These are phyloP conservation scores for Pachliopta kotzebuea DNA, from an alignment of 2,888 invertebrate genomes.

Conservation along the genomic window DNA sequence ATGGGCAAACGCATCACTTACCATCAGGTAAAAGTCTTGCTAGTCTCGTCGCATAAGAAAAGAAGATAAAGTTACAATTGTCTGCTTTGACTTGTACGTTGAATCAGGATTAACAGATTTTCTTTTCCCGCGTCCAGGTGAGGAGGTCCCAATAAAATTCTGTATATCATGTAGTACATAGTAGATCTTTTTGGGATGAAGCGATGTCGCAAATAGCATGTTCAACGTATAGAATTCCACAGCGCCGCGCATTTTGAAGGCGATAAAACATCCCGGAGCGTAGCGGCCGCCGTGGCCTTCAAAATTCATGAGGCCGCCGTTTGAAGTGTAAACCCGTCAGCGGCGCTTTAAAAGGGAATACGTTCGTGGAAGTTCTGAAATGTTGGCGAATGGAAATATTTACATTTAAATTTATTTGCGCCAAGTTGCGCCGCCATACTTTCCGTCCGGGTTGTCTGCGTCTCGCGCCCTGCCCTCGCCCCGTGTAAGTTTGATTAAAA, in stretches of 20 bases:
- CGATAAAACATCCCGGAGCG: conserved; percentile 41
- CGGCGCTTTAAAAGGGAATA: conserved; percentile 50
- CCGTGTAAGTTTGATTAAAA: conserved; percentile 27
- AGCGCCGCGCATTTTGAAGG: conserved; percentile 34
- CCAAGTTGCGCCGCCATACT: conserved; percentile 24
- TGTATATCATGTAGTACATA: too few species aligned
- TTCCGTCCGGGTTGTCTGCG: conserved; percentile 15
- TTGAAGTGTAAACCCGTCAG: conserved; percentile 55
- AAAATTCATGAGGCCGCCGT: conserved; percentile 64
- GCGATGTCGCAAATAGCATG: conserved; percentile 3
- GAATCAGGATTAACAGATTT: too few species aligned
- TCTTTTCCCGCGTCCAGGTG: too few species aligned
- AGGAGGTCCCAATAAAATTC: too few species aligned
- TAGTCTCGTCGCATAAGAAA: too few species aligned
- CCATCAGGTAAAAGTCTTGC: too few species aligned
- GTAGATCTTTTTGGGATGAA: neutral
- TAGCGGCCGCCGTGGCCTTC: conserved; percentile 40
- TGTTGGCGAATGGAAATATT: conserved; percentile 40
- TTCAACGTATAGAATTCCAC: neutral
- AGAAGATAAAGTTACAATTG: too few species aligned
- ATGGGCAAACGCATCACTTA: too few species aligned
- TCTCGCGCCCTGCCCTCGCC: neutral
- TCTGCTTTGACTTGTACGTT: too few species aligned
- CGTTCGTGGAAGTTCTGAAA: conserved; percentile 47
- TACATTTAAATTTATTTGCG: conserved; percentile 34